Base-by-base conservation (phyloP, 2,113 vertebrate genomes). In the Otolemur garnettii region DNA sequence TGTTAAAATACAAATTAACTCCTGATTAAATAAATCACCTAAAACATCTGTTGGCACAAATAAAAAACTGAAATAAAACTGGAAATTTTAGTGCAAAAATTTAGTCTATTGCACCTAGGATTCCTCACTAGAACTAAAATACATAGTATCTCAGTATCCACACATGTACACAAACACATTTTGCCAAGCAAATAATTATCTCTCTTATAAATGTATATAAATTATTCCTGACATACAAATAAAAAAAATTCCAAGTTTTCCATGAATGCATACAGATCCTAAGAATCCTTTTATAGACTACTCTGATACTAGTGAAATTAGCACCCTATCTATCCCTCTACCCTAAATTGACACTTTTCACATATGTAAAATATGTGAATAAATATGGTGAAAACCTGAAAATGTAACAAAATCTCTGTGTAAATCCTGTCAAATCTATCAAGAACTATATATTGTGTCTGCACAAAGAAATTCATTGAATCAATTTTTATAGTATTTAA, bases 1-100 rank as follows among this genome's bases (percentile, higher is more conserved):
- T 62, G 82, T 79, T 82, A 74, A 92, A 86, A 84, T 53, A 86
- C 59, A 85, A 75, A 96, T 15, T 57, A 3, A 64, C 21, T 50
- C 19, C 28, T 42, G 75, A 60, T 14, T 53, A 68, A 78, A 71
- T 55, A 30, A 85, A 4, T 68, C 50, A 85, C 33, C 21, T 28
- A 55, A 71, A 92, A 84, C 22, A 59, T 66, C 19, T 79, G 81
- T 28, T 3, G 8, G 83, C 7, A 89, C 72, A 19, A 96, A 87
- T 59, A 91, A 69, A 69, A 92, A 96, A 59, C 0, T 55, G 26
- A 18, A 78, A 59, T 7, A 87, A 78, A 88, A 84, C n/a, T 5
- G 68, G 35, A 83, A 79, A 79, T 0, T 10, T 74, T 13, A 87
- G 21, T 30, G n/a, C 22, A 3, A 53, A 82, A 88, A 38, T 45